phyloP scores from a whole-genome alignment of 2,888 invertebrate species.

The Drosophila nigricruria region DNA sequence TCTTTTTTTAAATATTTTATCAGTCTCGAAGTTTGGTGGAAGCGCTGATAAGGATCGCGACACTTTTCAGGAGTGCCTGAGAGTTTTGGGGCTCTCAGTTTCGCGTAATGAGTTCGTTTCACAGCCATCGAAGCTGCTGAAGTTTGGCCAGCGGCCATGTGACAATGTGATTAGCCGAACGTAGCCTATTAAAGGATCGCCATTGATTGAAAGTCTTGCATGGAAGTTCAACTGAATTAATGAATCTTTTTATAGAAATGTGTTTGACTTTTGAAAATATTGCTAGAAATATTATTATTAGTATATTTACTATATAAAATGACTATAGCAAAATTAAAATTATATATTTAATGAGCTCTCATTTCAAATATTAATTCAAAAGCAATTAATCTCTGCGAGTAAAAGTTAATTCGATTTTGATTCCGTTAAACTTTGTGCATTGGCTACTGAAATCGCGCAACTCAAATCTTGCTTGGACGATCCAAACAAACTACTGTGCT shows the following conservation, averaged over 20 bases:
- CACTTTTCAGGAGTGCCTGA: constrained; percentile 54
- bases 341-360: too few relatives aligned
- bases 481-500: constrained; percentile 49
- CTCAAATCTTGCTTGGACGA: constrained; percentile 18
- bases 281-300: too few relatives aligned
- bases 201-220: not conserved
- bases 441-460: constrained; percentile 35
- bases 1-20: constrained; percentile 74
- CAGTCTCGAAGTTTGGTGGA: constrained; percentile 73
- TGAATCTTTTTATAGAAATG: not conserved
- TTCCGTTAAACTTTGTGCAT: constrained; percentile 44
- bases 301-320: too few relatives aligned
- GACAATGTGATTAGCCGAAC: constrained; percentile 55
- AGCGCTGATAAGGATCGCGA: constrained; percentile 76
- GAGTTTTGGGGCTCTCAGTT: constrained; percentile 29
- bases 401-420: constrained; percentile 4
- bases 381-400: not conserved
- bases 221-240: not conserved
- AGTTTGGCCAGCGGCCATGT: constrained; percentile 47
- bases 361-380: not conserved
- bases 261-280: not conserved
- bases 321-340: too few relatives aligned
- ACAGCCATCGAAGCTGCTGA: constrained; percentile 58
- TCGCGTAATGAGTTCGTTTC: constrained; percentile 76
- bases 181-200: not conserved